Base-by-base conservation (phyloP, 2,113 vertebrate genomes). In the Clinocottus analis region DNA sequence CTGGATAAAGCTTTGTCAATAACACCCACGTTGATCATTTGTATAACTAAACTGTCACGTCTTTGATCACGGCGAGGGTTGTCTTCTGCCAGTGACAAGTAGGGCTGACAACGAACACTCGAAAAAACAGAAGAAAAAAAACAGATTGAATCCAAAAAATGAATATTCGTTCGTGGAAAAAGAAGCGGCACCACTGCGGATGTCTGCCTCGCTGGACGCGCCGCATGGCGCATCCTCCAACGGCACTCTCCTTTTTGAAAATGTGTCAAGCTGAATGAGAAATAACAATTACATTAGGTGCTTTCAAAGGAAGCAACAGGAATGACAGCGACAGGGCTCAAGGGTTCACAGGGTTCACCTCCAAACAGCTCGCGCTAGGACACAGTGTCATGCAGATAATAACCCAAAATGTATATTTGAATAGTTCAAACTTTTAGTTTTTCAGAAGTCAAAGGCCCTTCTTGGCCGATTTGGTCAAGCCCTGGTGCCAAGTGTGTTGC, bases 1-100 rank as follows among this genome's bases (percentile, higher is more conserved):
- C 62, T 62, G 67, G 80, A 76, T 77, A 76, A 79, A 84, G 61
- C 71, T 49, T 21, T 14, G 77, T 79, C 82, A 69, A 62, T 82
- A 77, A 72, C 73, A 60, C 73, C 82, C 55, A 74, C 84, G 23
- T 56, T 43, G 17, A 68, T 79, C 62, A 65, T 75, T 68, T 70
- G 55, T 74, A 29, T 56, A 67, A 45, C 49, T n/a, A 67, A 80
- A 74, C 80, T 27, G 63, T 84, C 80, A 53, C 66, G 67, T 77
- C 61, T 69, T 25, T 84, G 64, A 75, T 71, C 69, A 49, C 23
- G 51, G 45, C n/a, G 2, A 35, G 59, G 66, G 37, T 5, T 39
- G 66, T 63, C 43, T n/a, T 64, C 43, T 58, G 7, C 66, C 77
- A 11, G 9, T 23, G 49, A 55, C 51, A 25, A 49, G 47, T 9